These are phyloP conservation scores for Pogonus chalceus DNA, from an alignment of 1,140 invertebrate genomes.

Conservation along the genomic window DNA sequence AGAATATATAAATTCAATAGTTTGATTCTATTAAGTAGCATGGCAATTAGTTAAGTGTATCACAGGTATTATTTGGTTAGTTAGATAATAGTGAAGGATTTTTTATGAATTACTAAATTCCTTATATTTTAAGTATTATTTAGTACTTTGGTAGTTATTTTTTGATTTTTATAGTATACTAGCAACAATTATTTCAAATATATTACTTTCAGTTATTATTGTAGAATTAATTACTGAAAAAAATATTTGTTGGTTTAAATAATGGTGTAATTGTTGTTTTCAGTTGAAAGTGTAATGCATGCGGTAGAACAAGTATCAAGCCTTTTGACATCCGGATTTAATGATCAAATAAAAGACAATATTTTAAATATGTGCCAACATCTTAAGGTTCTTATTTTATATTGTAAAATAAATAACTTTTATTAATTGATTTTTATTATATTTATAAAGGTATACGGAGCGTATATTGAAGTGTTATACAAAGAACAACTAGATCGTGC, in stretches of 20 bases:
- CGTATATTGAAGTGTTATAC: slow-evolving; percentile 32
- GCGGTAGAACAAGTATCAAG: slow-evolving; percentile 33
- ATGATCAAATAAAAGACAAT: slow-evolving; percentile 25
- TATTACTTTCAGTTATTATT: no score
- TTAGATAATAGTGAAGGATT: no score
- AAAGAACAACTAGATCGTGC: slow-evolving; percentile 56
- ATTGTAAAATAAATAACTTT: background rate
- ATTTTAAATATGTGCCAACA: slow-evolving; percentile 33
- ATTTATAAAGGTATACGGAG: slow-evolving; percentile 31
- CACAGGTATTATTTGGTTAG: no score
- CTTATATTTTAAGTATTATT: background rate
- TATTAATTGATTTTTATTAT: slow-evolving; percentile 10
- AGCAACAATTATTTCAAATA: no score
- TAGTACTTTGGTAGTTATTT: no score
- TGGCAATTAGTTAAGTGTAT: no score
- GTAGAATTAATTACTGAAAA: no score
- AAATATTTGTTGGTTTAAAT: no score
- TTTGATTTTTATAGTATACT: no score
- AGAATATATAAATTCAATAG: no score
- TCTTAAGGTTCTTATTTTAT: slow-evolving; percentile 25
- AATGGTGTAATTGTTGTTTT: slow-evolving; percentile 16
- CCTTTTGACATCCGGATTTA: slow-evolving; percentile 24
- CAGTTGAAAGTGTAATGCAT: slow-evolving; percentile 33
- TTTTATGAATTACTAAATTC: slow-evolving; percentile 8
- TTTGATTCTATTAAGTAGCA: no score